Base-by-base conservation (phyloP, 2,113 vertebrate genomes). In the Urocynchramus pylzowi region DNA sequence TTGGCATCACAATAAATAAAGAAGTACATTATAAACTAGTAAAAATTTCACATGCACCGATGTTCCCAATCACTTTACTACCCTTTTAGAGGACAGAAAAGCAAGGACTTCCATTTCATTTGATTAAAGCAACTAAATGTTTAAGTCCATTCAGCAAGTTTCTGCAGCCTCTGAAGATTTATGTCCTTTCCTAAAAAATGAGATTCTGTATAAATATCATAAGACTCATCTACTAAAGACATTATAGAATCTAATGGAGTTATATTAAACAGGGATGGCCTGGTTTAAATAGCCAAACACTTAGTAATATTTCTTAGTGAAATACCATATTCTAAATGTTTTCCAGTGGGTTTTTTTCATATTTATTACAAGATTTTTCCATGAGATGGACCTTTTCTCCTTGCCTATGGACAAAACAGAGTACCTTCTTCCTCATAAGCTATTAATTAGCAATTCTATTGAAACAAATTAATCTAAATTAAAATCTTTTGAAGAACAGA, bases 1-100 rank as follows among this genome's bases (percentile, higher is more conserved):
- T 2, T 88, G 52, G 39, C 94, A 92, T 90, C 79, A 80, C 54
- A 86, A 83, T 96, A 97, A 96, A 96, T 95, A 95, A 94, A 14
- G 79, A 90, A 76, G 19, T 49, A 21, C 39, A 74, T 90, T 86
- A 84, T 45, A 80, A 90, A 79, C 30, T 11, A 42, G 70, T 80
- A 77, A 85, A 93, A 80, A 42, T 42, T 53, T 86, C 71, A 59
- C 39, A 84, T 35, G 63, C 35, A 1, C 21, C 70, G 65, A 7
- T 54, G 49, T 52, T 54, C 63, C 45, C 20, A 73, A 33, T 7
- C 15, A 57, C 67, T 92, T 90, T 57, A 65, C 37, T 79, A 71
- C n/a, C 9, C 11, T 69, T 24, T 69, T 71, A 79, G 93, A 89
- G 69, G 70, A 71, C 76, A 95, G 59, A 87, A 78, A 31, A 92